Percentiles rank a stretch among this genome's conserved stretches.
These are phyloP conservation scores for Stenurella melanura DNA, from an alignment of 2,888 invertebrate genomes.

Conservation along the genomic window DNA sequence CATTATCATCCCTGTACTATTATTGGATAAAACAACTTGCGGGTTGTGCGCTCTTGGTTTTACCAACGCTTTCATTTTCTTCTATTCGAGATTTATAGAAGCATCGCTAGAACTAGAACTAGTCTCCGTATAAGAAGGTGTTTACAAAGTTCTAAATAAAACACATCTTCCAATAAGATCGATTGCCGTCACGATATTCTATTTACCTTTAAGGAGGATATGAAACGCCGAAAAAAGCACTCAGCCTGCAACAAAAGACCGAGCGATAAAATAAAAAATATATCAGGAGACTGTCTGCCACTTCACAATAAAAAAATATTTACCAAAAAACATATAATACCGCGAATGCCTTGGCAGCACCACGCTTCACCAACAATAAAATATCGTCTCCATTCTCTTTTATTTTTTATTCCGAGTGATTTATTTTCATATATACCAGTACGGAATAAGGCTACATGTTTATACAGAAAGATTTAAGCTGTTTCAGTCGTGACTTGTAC, in stretches of 20 bases:
- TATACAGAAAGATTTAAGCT: background rate
- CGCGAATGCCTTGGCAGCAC: constrained; percentile 22
- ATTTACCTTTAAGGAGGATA: constrained; percentile 9
- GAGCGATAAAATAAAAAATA: constrained; percentile 28
- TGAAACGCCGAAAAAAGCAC: constrained; percentile 24
- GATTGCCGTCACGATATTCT: constrained; percentile 4
- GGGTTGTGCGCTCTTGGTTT: too few species aligned
- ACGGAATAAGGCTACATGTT: constrained; percentile 5
- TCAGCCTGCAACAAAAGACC: constrained; percentile 16
- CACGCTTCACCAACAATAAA: constrained; percentile 24
- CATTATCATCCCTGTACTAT: too few species aligned
- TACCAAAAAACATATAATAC: constrained; percentile 29
- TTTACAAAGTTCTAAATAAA: constrained; percentile 28
- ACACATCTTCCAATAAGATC: constrained; percentile 12
- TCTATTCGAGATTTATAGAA: constrained; percentile 3
- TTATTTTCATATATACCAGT: constrained; percentile 15
- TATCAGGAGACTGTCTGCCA: constrained; percentile 14
- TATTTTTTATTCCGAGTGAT: constrained; percentile 24
- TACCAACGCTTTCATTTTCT: constrained; percentile 5
- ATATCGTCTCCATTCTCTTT: constrained; percentile 16
- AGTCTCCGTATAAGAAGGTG: background rate
- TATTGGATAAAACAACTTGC: too few species aligned
- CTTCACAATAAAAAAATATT: constrained; percentile 35
- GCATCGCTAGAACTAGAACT: constrained; percentile 6
- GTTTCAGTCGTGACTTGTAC: background rate